Conservation (phyloP, 2,113 vertebrate species). For the Pedetes capensis region DNA sequence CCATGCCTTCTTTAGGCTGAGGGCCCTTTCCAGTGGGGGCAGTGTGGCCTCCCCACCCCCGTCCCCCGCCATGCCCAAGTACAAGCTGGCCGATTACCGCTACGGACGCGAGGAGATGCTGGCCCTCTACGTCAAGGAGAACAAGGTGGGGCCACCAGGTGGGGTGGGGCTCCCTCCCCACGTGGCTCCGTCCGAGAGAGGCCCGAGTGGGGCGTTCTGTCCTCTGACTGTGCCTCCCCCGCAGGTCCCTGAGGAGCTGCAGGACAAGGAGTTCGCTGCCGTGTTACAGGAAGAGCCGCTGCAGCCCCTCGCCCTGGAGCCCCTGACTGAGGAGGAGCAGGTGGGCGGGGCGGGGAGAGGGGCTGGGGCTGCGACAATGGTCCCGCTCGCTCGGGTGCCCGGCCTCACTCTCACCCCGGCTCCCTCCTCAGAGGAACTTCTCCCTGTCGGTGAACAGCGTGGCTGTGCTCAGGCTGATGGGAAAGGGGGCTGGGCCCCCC, state of each 20-base stretch:
- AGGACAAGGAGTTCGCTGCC: conserved; percentile 93
- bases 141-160: conserved; percentile 83
- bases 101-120: conserved; percentile 97
- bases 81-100: conserved; percentile 95
- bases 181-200: accelerated
- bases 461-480: conserved; percentile 95
- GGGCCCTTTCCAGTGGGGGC: conserved; percentile 93
- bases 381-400: neutral
- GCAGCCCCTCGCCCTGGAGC: conserved; percentile 92
- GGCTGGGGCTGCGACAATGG: neutral
- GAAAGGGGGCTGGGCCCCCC: conserved; percentile 88
- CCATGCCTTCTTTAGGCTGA: conserved; percentile 83
- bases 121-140: conserved; percentile 96
- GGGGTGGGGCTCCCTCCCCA: accelerated
- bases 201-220: neutral
- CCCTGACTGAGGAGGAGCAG: conserved; percentile 95
- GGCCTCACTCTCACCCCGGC: conserved; percentile 13
- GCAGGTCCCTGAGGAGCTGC: conserved; percentile 93
- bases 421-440: conserved; percentile 91
- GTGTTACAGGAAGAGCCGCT: conserved; percentile 93
- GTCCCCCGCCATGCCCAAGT: conserved; percentile 96
- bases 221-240: neutral
- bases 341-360: conserved; percentile 70
- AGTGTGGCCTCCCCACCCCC: conserved; percentile 93
- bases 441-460: conserved; percentile 96